Evolutionary conservation across 2,888 invertebrate species (phyloP).

Genomic region (Meloe dianella): DNA sequence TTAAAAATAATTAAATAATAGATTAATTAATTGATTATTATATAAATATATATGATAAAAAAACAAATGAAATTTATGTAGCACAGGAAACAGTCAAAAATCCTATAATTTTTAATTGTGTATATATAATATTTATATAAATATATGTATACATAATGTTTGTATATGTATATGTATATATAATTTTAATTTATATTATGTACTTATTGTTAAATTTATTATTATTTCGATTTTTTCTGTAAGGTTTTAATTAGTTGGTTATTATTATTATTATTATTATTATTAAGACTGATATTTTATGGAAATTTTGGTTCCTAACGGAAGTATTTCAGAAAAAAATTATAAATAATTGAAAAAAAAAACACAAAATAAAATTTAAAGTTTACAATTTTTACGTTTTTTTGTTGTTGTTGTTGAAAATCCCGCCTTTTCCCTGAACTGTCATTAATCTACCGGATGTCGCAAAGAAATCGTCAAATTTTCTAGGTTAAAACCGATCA

Average conservation of each 20-base stretch:
- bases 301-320: constrained; percentile 60
- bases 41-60: too few relatives aligned
- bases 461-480: too few relatives aligned
- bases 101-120: constrained; percentile 13
- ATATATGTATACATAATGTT: constrained; percentile 4
- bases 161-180: constrained; percentile 18
- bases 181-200: constrained; percentile 51
- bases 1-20: not conserved
- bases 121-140: constrained; percentile 8
- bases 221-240: constrained; percentile 36
- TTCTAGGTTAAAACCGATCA: too few relatives aligned
- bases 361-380: constrained; percentile 10
- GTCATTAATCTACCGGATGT: too few relatives aligned
- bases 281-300: constrained; percentile 59
- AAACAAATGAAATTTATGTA: not conserved
- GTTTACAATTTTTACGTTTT: too few relatives aligned
- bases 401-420: too few relatives aligned
- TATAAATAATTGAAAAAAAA: constrained; percentile 46
- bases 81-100: not conserved
- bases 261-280: constrained; percentile 37
- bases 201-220: constrained; percentile 48
- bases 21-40: not conserved
- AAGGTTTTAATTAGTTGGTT: constrained; percentile 50
- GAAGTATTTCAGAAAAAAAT: constrained; percentile 60
- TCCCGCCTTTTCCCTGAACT: too few relatives aligned